Conservation (phyloP, 2,888 invertebrate genomes). For the Mythimna lalbum region DNA sequence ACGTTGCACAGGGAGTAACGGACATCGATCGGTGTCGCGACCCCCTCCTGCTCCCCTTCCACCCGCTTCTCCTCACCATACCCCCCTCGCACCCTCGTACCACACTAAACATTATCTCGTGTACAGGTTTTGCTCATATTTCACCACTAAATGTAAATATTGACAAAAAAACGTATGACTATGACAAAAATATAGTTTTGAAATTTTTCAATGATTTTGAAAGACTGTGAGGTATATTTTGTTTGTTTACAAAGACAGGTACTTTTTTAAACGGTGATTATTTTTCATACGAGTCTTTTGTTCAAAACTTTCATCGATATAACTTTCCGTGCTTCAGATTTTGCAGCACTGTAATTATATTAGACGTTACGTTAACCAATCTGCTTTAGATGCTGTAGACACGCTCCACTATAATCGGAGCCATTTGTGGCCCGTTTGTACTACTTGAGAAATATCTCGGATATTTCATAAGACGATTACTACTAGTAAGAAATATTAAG, state of each 20-base stretch:
- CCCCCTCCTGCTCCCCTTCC: conserved; percentile 59
- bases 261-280: no score
- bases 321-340: conserved; percentile 1
- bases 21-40: conserved; percentile 82
- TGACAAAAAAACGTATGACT: conserved; percentile 24
- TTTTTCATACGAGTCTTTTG: background rate
- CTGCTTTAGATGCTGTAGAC: conserved; percentile 20
- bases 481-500: background rate
- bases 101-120: conserved; percentile 79
- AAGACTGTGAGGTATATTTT: background rate
- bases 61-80: conserved; percentile 17
- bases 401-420: background rate
- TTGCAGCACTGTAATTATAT: conserved; percentile 13
- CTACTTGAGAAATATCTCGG: background rate
- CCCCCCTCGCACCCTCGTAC: conserved; percentile 64
- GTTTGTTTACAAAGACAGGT: background rate
- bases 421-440: conserved; percentile 1
- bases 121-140: conserved; percentile 68
- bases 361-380: conserved; percentile 4
- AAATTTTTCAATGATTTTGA: background rate
- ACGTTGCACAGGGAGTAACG: conserved; percentile 80
- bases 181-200: background rate
- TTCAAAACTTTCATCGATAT: conserved; percentile 12
- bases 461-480: background rate
- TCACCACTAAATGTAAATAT: conserved; percentile 48